Evolutionary conservation across 1,140 invertebrate genomes (phyloP).

Genomic region (Harlomillsia oculata): DNA sequence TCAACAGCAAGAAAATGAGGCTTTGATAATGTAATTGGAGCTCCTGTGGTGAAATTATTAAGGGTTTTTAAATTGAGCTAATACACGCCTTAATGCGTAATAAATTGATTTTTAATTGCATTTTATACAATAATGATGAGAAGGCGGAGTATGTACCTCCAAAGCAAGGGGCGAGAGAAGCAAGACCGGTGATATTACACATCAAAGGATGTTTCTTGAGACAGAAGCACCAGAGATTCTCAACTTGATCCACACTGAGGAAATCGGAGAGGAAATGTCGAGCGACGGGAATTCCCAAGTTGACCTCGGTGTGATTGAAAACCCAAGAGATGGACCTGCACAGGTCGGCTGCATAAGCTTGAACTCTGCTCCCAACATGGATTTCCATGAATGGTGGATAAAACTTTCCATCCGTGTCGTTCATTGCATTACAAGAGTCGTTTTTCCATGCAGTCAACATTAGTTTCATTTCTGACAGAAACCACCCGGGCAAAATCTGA

Average conservation of each 20-base stretch:
- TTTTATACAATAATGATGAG: too few species aligned
- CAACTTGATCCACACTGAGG: not conserved
- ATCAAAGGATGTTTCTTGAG: not conserved
- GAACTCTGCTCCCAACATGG: not conserved
- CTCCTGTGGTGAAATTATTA: not conserved
- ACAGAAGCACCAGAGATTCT: conserved; percentile 18
- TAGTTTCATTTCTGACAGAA: not conserved
- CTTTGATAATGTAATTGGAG: conserved; percentile 6
- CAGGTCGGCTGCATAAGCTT: not conserved
- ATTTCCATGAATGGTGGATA: conserved; percentile 11
- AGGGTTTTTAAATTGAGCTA: not conserved
- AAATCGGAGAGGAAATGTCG: not conserved
- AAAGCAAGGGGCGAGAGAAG: conserved; percentile 1
- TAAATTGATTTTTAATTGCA: not conserved
- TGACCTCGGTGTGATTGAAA: not conserved
- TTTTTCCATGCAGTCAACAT: conserved; percentile 21
- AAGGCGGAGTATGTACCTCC: conserved; percentile 10
- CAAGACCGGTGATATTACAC: conserved; percentile 13
- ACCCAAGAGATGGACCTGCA: not conserved
- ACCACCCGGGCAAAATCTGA: not conserved
- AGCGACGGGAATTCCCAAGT: not conserved
- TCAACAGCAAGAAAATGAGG: conserved; percentile 18
- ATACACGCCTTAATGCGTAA: not conserved
- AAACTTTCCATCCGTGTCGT: conserved; percentile 7
- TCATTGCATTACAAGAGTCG: conserved; percentile 4